Conservation (phyloP, 1,140 invertebrate genomes). For the Hesperophylax magnus region DNA sequence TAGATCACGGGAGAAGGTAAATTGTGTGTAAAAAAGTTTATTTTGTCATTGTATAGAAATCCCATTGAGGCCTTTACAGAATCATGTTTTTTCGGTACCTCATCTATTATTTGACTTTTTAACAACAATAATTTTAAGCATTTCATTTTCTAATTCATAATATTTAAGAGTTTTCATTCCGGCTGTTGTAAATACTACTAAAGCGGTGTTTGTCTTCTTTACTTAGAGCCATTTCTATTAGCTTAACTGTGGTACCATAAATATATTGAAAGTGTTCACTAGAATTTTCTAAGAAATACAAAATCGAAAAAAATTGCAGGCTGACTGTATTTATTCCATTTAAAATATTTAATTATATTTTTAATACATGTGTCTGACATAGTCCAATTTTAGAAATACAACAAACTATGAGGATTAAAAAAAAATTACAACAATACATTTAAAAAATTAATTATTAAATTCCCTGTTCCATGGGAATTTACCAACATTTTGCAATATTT, state of each 20-base stretch:
- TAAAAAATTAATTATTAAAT: no score
- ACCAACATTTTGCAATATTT: no score
- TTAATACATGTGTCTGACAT: no score
- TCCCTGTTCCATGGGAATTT: no score
- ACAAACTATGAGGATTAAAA: no score
- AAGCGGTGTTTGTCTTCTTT: not conserved
- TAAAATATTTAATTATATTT: no score
- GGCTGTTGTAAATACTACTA: not conserved
- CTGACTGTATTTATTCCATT: no score
- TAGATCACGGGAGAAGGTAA: constrained; percentile 2
- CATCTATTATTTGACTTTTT: not conserved
- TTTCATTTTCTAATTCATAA: not conserved
- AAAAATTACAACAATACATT: no score
- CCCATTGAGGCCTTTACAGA: constrained; percentile 37
- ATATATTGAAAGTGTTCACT: constrained; percentile 22
- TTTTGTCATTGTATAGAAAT: constrained; percentile 47
- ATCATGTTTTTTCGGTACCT: constrained; percentile 21
- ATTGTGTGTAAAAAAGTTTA: constrained; percentile 30
- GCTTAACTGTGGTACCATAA: constrained; percentile 27
- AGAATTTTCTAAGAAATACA: constrained; percentile 12
- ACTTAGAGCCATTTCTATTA: not conserved
- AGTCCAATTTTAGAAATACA: no score
- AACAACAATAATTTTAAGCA: not conserved
- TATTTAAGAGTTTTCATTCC: constrained; percentile 2
- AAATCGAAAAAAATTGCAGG: no score